Percentiles rank a stretch among this genome's conserved stretches.
Evolutionary conservation across 1,140 invertebrate species (phyloP).

Genomic region (Maniola jurtina): DNA sequence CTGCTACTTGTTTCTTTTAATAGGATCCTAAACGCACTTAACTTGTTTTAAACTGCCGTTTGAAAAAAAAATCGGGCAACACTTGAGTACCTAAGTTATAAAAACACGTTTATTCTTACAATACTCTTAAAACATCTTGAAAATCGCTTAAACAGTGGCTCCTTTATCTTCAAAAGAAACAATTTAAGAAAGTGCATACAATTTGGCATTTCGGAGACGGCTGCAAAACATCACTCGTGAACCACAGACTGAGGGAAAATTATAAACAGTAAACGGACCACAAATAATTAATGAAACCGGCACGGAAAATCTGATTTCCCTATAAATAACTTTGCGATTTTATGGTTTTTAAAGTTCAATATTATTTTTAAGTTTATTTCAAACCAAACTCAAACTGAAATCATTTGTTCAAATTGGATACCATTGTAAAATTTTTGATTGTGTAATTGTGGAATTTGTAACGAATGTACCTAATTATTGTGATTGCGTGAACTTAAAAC

Average conservation of each 20-base stretch:
- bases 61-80: neutral
- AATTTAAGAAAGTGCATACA: conserved; percentile 26
- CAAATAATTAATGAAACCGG: too few relatives aligned
- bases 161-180: conserved; percentile 24
- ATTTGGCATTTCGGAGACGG: conserved; percentile 34
- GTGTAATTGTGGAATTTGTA: too few relatives aligned
- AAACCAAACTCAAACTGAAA: too few relatives aligned
- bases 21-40: neutral
- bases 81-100: neutral
- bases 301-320: too few relatives aligned
- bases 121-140: conserved; percentile 18
- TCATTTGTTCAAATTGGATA: too few relatives aligned
- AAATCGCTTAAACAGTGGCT: conserved; percentile 25
- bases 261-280: neutral
- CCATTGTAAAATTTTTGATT: too few relatives aligned
- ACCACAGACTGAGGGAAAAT: neutral
- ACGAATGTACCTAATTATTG: too few relatives aligned
- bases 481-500: too few relatives aligned
- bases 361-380: too few relatives aligned
- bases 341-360: too few relatives aligned
- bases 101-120: neutral
- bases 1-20: neutral
- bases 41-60: neutral
- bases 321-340: too few relatives aligned
- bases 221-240: conserved; percentile 38